Conservation (phyloP, 1,140 invertebrate species). For the Sinella curviseta region DNA sequence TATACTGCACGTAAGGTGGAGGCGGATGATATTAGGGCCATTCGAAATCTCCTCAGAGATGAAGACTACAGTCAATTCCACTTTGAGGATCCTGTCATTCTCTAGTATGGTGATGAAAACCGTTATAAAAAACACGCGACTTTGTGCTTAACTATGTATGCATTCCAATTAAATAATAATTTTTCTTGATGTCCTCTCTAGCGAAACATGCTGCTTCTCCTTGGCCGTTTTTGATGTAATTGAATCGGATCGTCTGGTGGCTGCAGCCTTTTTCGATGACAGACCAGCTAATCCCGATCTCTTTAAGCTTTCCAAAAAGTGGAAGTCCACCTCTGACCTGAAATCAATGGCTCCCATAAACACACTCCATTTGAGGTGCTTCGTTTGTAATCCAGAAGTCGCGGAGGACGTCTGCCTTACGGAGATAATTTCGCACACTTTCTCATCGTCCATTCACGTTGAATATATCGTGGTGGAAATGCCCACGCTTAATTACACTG, state of each 20-base stretch:
- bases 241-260: slow-evolving; percentile 23
- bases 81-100: slow-evolving; percentile 18
- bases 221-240: slow-evolving; percentile 19
- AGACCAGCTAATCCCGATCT: slow-evolving; percentile 22
- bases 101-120: slow-evolving; percentile 22
- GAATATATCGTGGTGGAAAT: slow-evolving; percentile 35
- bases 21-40: slow-evolving; percentile 24
- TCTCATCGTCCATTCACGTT: slow-evolving; percentile 27
- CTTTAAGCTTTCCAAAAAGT: slow-evolving; percentile 30
- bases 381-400: background rate
- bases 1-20: slow-evolving; percentile 34
- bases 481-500: background rate
- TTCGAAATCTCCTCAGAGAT: slow-evolving; percentile 27
- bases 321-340: slow-evolving; percentile 19
- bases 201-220: slow-evolving; percentile 39
- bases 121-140: background rate
- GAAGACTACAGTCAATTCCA: slow-evolving; percentile 27
- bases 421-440: slow-evolving; percentile 32
- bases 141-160: background rate
- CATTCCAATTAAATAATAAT: background rate
- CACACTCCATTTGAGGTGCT: slow-evolving; percentile 22
- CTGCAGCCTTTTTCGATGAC: slow-evolving; percentile 38
- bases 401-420: slow-evolving; percentile 1
- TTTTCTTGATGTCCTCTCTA: background rate
- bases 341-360: slow-evolving; percentile 19